Evolutionary conservation across 2,888 invertebrate species (phyloP), one percentile per base, ranked within the genome.

Genomic region (Dryadula phaetusa): DNA sequence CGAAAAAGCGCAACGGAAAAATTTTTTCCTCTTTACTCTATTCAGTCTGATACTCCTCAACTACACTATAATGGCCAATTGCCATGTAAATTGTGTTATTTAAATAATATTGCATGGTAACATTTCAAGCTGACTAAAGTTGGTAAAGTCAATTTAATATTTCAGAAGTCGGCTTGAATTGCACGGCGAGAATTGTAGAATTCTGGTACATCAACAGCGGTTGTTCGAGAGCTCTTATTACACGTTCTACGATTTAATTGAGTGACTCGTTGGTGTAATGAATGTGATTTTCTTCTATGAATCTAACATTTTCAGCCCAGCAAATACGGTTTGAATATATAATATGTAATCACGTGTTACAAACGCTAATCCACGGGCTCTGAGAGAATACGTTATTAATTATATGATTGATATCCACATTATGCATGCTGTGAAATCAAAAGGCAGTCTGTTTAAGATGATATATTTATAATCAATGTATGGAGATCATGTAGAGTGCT

Each of bases 201-300:
- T 66, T 71, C 77, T 70, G 75, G 76, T 74, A 74, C 76, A 76
- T 76, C 76, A 75, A 68, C 66, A 70, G 72, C 64, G 70, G 71
- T 63, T 70, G 72, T 64, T 70, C 61, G 62, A 76, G 72, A 74
- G 71, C 73, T 75, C 74, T 75, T 77, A 79, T 81, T 77, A 79
- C 77, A 72, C 75, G 71, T 72, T 70, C 75, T 67, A 72, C 73
- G 73, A 78, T 81, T 79, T 80, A 83, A 82, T 82, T 81, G 77
- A 77, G 76, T 77, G 74, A 70, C 67, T 67, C 67, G 66, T 66
- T 71, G 64, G 67, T 68, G 69, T 70, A 72, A 74, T 68, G 67
- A 72, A 69, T 73, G 62, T 69, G 73, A 70, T 75, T 73, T 74
- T 73, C 72, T 66, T 72, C 62, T 69, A 53, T 65, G 62, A 66